These are phyloP conservation scores for Oncorhynchus keta DNA, from an alignment of 2,113 vertebrate species.

Conservation along the genomic window DNA sequence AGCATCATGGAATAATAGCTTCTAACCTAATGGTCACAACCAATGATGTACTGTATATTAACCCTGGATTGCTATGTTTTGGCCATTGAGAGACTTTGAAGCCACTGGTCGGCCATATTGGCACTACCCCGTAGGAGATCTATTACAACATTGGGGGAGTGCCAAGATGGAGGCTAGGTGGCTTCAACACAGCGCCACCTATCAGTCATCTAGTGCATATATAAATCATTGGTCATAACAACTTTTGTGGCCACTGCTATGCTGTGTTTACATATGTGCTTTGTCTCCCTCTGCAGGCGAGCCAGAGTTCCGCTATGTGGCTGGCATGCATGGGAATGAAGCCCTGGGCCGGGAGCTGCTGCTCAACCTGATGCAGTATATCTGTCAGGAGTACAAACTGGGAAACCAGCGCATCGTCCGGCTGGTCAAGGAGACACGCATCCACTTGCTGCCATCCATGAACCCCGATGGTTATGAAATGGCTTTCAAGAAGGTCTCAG, in stretches of 20 bases:
- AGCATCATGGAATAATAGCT: background rate
- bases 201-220: too few relatives aligned
- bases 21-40: too few relatives aligned
- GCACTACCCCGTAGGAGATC: too few relatives aligned
- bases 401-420: conserved; percentile 82
- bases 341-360: conserved; percentile 88
- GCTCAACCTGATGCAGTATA: conserved; percentile 89
- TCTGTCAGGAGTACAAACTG: conserved; percentile 86
- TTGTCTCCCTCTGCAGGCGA: conserved; percentile 77
- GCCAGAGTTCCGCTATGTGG: conserved; percentile 90
- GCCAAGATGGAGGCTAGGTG: too few relatives aligned
- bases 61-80: too few relatives aligned
- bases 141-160: too few relatives aligned
- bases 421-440: conserved; percentile 85
- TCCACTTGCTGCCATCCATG: conserved; percentile 91
- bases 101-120: too few relatives aligned
- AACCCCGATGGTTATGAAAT: conserved; percentile 93
- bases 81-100: too few relatives aligned
- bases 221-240: background rate
- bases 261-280: background rate
- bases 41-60: too few relatives aligned
- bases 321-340: conserved; percentile 92
- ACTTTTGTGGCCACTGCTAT: background rate
- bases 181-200: too few relatives aligned
- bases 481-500: conserved; percentile 83